Percentiles rank a stretch among this genome's conserved stretches.
These are phyloP conservation scores for Agrypnus murinus DNA, from an alignment of 2,888 invertebrate species.

Conservation along the genomic window DNA sequence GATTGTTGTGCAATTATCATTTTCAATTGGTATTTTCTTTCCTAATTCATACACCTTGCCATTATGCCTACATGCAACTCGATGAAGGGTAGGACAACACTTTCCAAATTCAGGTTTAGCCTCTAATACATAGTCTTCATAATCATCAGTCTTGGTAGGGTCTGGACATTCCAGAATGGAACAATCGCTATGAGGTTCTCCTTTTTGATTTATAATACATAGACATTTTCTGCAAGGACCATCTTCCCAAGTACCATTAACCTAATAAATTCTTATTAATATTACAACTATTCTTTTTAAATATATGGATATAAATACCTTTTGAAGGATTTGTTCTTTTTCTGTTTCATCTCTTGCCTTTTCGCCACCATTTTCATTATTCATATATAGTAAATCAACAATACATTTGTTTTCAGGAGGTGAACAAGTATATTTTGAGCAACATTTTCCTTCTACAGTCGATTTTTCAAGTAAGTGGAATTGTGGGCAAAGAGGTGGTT, in stretches of 20 bases:
- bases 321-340: constrained; percentile 74
- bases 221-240: constrained; percentile 81
- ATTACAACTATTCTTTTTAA: no score
- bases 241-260: constrained; percentile 79
- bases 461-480: constrained; percentile 73
- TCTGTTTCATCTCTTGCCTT: constrained; percentile 66
- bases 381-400: constrained; percentile 75
- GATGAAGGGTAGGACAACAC: constrained; percentile 78
- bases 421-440: constrained; percentile 79
- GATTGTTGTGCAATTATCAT: constrained; percentile 75
- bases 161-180: constrained; percentile 75
- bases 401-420: constrained; percentile 80
- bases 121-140: constrained; percentile 75
- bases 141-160: constrained; percentile 69
- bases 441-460: constrained; percentile 73
- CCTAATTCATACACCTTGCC: constrained; percentile 71
- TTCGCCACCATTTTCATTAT: constrained; percentile 75
- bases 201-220: no score
- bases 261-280: no score
- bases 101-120: constrained; percentile 73
- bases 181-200: no score
- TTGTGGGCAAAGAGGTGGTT: constrained; percentile 75
- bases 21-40: constrained; percentile 75
- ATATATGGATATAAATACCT: no score
- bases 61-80: constrained; percentile 75